Evolutionary conservation across 2,888 invertebrate species (phyloP), one percentile per base, ranked within the genome.

Genomic region (Hecatera dysodea): DNA sequence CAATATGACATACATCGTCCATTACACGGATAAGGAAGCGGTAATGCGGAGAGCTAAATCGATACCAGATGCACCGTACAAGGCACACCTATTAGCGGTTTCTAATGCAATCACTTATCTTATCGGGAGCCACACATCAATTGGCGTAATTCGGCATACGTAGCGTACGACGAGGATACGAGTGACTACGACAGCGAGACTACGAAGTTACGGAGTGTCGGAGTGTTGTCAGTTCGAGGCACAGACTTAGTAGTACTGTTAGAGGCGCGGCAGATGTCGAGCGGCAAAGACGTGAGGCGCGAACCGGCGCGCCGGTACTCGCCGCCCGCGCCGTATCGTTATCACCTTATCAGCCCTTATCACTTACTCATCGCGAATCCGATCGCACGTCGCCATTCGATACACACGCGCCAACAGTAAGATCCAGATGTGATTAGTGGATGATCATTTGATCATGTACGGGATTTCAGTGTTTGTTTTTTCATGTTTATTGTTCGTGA

Each of bases 311-410:
- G 88, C 87, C 85, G 89, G 78, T 80, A 67, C 81, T 61, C 88
- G 88, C 86, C 84, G 87, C 87, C 87, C 86, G 84, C 87, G 86
- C 80, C 80, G 90, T 93, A 94, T 93, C 93, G 84, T 87, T 93
- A 93, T 93, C 92, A 88, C 87, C 89, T 95, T 95, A 95, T 95
- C 95, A 93, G 87, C 89, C 90, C 91, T 93, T 94, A 95, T 95
- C 95, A 92, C 66, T 88, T 89, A 91, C 91, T 89, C 93, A 94
- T 94, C 95, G 95, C 95, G 90, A 94, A 94, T 92, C 93, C 90
- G 88, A 93, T 92, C 92, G 91, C 88, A 81, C 82, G 86, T 86
- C 76, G 75, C 86, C 81, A 82, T 78, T 91, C 89, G 88, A 89
- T 89, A 88, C 85, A 86, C 88, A 84, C 91, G 90, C 92, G 93